These are phyloP conservation scores for Lota lota DNA, from an alignment of 2,113 vertebrate species.

Conservation along the genomic window DNA sequence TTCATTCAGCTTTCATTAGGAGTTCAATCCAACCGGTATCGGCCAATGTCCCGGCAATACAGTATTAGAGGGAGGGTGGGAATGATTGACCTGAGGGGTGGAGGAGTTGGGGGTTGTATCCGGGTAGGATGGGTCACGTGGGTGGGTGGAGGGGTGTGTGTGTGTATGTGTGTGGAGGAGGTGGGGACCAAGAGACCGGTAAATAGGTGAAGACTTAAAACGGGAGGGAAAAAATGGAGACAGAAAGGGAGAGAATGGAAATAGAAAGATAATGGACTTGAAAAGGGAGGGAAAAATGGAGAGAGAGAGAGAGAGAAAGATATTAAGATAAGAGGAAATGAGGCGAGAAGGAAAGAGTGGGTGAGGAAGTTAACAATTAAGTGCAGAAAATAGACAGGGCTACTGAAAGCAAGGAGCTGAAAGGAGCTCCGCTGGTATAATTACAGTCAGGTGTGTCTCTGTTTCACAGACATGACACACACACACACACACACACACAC, in stretches of 20 bases:
- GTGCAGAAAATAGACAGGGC: conserved; percentile 15
- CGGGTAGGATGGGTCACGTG: too few relatives aligned
- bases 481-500: conserved; percentile 8
- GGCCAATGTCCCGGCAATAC: too few relatives aligned
- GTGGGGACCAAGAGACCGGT: background rate
- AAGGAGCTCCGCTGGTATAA: conserved; percentile 45
- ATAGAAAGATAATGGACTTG: background rate
- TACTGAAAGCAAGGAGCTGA: conserved; percentile 31
- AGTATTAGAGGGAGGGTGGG: too few relatives aligned
- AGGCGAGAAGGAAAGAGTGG: conserved; percentile 12
- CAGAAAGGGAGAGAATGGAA: background rate
- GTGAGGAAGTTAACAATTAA: conserved; percentile 1
- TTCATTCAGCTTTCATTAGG: background rate
- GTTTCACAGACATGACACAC: conserved; percentile 11
- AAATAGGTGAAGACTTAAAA: background rate
- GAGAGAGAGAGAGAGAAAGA: conserved; percentile 1
- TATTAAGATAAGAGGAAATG: conserved; percentile 6
- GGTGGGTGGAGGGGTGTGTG: too few relatives aligned
- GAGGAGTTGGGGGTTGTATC: background rate
- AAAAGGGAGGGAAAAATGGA: background rate
- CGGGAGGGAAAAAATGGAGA: background rate
- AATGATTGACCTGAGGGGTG: background rate
- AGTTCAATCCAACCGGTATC: too few relatives aligned
- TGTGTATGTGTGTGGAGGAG: too few relatives aligned
- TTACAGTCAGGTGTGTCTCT: conserved; percentile 55